phyloP scores from a whole-genome alignment of 2,888 invertebrate species.

The Leistus spinibarbis region DNA sequence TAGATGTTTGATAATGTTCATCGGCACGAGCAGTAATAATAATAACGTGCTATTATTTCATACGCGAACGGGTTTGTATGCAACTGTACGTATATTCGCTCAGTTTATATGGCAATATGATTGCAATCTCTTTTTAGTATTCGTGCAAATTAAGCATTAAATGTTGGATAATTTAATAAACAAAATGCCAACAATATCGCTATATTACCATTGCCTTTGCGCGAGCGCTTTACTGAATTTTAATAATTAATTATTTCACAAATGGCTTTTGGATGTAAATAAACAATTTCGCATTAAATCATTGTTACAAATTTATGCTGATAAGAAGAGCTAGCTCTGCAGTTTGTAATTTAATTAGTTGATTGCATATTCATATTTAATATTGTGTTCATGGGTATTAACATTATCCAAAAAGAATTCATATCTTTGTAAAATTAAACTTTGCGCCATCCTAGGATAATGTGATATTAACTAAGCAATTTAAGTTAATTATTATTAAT shows the following conservation, averaged over 20 bases:
- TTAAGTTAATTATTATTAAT: too few relatives aligned
- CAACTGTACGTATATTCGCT: background rate
- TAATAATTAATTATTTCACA: slow-evolving; percentile 11
- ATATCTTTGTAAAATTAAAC: too few relatives aligned
- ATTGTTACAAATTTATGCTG: background rate
- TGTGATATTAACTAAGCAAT: too few relatives aligned
- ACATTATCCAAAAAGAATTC: too few relatives aligned
- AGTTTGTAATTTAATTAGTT: background rate
- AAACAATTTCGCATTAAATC: slow-evolving; percentile 3
- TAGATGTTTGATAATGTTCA: slow-evolving; percentile 30
- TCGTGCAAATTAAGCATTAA: slow-evolving; percentile 29
- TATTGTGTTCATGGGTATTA: background rate
- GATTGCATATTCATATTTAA: background rate
- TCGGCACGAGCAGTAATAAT: slow-evolving; percentile 26
- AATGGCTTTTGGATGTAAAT: slow-evolving; percentile 5
- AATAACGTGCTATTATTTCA: background rate
- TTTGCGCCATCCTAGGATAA: too few relatives aligned
- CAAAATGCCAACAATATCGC: slow-evolving; percentile 7
- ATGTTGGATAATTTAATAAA: slow-evolving; percentile 29
- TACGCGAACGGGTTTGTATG: background rate
- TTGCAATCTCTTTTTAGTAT: slow-evolving; percentile 29
- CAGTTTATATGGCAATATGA: background rate
- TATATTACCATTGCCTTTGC: slow-evolving; percentile 13
- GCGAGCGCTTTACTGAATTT: background rate
- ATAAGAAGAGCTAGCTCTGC: slow-evolving; percentile 2